Conservation (phyloP, 2,888 invertebrate species). For the Nysson spinosus region DNA sequence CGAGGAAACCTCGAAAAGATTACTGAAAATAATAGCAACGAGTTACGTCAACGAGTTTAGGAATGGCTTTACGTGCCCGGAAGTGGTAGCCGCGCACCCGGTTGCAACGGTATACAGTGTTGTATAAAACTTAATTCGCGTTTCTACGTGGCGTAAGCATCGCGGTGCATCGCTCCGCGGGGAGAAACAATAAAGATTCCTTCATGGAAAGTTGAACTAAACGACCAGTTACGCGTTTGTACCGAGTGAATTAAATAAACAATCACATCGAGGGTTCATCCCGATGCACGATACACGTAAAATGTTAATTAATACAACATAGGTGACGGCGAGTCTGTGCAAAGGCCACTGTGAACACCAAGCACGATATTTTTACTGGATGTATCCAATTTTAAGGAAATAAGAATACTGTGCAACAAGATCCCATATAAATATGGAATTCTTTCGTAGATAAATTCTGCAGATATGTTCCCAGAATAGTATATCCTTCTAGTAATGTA, state of each 20-base stretch:
- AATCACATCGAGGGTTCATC: not conserved
- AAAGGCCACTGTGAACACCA: not conserved
- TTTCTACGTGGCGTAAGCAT: not conserved
- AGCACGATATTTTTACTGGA: no score
- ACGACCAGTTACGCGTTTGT: not conserved
- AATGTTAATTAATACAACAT: conserved; percentile 13
- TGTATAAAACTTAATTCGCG: conserved; percentile 1
- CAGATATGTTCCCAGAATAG: no score
- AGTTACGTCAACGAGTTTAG: conserved; percentile 29
- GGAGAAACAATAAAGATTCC: conserved; percentile 6
- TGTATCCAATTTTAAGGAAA: no score
- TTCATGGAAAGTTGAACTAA: not conserved
- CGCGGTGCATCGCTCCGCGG: not conserved
- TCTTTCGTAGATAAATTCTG: no score
- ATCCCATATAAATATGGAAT: no score
- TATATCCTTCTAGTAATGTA: no score
- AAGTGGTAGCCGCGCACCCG: conserved; percentile 16
- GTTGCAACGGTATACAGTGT: conserved; percentile 13
- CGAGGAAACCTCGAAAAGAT: conserved; percentile 36
- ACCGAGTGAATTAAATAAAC: not conserved
- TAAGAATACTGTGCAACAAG: no score
- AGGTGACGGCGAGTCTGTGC: not conserved
- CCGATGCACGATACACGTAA: not conserved
- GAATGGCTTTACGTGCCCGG: conserved; percentile 27
- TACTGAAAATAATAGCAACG: conserved; percentile 26